Base-by-base conservation (phyloP, 2,888 invertebrate species). In the Chloroclystis v-ata region DNA sequence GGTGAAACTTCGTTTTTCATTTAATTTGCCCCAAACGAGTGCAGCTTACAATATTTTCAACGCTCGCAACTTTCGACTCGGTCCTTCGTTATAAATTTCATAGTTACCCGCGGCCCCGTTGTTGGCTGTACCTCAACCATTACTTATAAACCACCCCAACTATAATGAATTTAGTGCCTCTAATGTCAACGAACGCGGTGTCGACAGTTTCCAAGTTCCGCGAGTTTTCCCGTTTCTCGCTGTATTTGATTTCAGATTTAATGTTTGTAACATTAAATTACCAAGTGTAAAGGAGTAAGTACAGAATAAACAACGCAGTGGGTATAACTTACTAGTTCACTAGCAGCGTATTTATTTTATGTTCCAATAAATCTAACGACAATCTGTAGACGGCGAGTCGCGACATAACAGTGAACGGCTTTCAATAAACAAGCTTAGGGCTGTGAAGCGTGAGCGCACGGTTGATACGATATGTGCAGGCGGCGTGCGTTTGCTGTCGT, bases 1-100 rank as follows among this genome's bases (percentile, higher is more conserved):
- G 69, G 72, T 61, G 67, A 72, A 84, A 86, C 82, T 85, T 84
- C 75, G 75, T 79, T 85, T 85, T 84, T 81, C 85, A 84, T 86
- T 86, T 86, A 85, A 86, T 85, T 85, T 81, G 76, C 69, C 76
- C 77, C 75, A 81, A 85, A 85, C 82, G 82, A 85, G 81, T 80
- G 70, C 80, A 74, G 82, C 78, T 84, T 82, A 82, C 83, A 81
- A 85, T 85, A 85, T 85, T 85, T 84, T 79, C 82, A 78, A 77
- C 79, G 77, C 77, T 80, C 63, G 73, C 73, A 84, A 84, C 79
- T 82, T 82, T 80, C 72, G 69, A 74, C 69, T 73, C 63, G 67
- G 62, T 72, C 62, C 69, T 78, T 81, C 71, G 79, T 82, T 80
- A 82, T 85, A 82, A 81, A 84, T 82, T 82, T 78, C 69, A 76